Percentiles rank a stretch among this genome's conserved stretches.
These are phyloP conservation scores for Pholis gunnellus DNA, from an alignment of 2,113 vertebrate species.

Conservation along the genomic window DNA sequence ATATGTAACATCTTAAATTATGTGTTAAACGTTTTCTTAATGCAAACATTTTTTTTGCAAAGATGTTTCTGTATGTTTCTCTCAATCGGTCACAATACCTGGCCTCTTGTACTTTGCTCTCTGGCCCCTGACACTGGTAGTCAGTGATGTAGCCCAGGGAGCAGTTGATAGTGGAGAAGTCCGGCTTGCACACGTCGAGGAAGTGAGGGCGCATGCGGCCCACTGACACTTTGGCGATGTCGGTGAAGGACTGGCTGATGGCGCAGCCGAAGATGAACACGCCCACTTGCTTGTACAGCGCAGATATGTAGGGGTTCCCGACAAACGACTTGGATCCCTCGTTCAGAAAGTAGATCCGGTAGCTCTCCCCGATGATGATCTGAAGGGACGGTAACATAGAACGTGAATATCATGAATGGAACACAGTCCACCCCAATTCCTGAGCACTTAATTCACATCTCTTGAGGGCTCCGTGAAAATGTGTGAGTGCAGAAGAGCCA, in stretches of 20 bases:
- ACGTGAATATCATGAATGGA: not conserved
- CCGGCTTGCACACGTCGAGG: slow-evolving; percentile 89
- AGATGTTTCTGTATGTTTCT: not conserved
- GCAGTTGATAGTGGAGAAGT: slow-evolving; percentile 86
- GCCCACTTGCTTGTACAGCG: slow-evolving; percentile 91
- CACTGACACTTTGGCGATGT: slow-evolving; percentile 94
- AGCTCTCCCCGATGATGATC: slow-evolving; percentile 90
- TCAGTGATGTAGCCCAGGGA: slow-evolving; percentile 89
- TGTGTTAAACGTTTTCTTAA: not conserved
- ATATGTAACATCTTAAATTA: not conserved
- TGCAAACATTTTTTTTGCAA: not conserved
- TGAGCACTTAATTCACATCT: slow-evolving; percentile 7
- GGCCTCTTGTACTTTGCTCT: slow-evolving; percentile 88
- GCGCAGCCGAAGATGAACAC: slow-evolving; percentile 89
- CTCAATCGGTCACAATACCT: slow-evolving; percentile 79
- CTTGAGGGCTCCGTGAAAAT: slow-evolving; percentile 18
- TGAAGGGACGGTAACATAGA: slow-evolving; percentile 52
- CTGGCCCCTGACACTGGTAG: slow-evolving; percentile 86
- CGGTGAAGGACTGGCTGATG: slow-evolving; percentile 91
- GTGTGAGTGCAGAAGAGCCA: slow-evolving; percentile 10
- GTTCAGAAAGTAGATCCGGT: slow-evolving; percentile 88
- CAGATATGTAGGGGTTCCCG: slow-evolving; percentile 92
- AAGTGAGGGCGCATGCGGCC: slow-evolving; percentile 94
- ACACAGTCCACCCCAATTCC: not conserved
- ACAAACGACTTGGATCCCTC: slow-evolving; percentile 85